Evolutionary conservation across 2,797 vertebrate genomes (phyloP).

Genomic region (Typhlichthys subterraneus): DNA sequence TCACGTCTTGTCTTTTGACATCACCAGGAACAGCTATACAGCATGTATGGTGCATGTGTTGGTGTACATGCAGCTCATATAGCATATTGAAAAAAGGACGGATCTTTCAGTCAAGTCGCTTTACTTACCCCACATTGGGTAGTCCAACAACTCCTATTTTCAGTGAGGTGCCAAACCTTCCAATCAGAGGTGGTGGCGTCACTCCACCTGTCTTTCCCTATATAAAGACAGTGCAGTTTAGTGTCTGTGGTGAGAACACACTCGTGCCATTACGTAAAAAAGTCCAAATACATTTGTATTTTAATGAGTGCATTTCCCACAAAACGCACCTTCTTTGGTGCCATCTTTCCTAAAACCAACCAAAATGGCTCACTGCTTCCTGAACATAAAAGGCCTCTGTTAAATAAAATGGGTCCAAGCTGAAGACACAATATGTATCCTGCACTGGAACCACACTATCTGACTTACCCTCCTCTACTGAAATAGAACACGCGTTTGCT

Average conservation of each 20-base stretch:
- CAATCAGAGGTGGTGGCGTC: constrained; percentile 89
- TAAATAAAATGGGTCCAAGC: constrained; percentile 40
- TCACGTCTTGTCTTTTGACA: constrained; percentile 11
- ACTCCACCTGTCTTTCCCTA: constrained; percentile 80
- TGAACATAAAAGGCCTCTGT: constrained; percentile 35
- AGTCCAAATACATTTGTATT: constrained; percentile 17
- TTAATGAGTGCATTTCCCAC: constrained; percentile 17
- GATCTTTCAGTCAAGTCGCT: not conserved
- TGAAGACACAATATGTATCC: constrained; percentile 45
- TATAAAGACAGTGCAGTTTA: constrained; percentile 51
- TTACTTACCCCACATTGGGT: constrained; percentile 94
- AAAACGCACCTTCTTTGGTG: constrained; percentile 73
- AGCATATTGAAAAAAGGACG: not conserved
- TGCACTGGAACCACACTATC: constrained; percentile 44
- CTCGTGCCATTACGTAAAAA: constrained; percentile 48
- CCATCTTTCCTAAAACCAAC: constrained; percentile 54
- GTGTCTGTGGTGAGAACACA: constrained; percentile 47
- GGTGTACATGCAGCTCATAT: constrained; percentile 4
- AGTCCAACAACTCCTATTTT: constrained; percentile 96
- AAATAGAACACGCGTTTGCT: constrained; percentile 65
- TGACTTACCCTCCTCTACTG: constrained; percentile 37
- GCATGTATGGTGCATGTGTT: constrained; percentile 29
- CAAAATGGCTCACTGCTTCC: constrained; percentile 32
- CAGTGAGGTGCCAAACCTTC: constrained; percentile 93
- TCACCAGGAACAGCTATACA: constrained; percentile 1